Evolutionary conservation across 2,888 invertebrate genomes (phyloP), one percentile per base, ranked within the genome.

Genomic region (Hypomecis punctinalis): DNA sequence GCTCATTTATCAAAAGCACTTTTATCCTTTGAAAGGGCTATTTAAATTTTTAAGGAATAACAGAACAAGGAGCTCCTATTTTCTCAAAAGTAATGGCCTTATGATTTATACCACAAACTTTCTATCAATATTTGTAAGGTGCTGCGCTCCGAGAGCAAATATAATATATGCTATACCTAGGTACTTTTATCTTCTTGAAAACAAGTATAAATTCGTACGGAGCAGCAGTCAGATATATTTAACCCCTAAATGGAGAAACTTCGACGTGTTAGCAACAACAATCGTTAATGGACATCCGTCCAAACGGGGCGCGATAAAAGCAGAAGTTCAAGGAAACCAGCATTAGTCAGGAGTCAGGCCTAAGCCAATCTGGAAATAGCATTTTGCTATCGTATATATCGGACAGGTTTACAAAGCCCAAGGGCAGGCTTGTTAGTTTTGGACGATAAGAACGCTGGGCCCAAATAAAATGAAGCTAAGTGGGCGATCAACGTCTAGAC

Each of bases 211-310:
- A 23, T 23, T 23, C 23, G 23, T 23, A 23, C 23, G 23, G 3
- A 23, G 23, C 3, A 23, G 23, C 23, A 23, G 23, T 23, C 23
- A 23, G 23, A 23, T 23, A 23, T 23, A 35, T 48, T 35, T 35
- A 10, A 11, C 7, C 1, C 23, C 39, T 10, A 23, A 40, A 40
- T 37, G 23, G 5, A 52, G 76, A 74, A 76, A 77, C 81, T 80
- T 83, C 79, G 81, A 80, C 78, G 74, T 75, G 74, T 78, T 82
- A 57, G 77, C 80, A 83, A 79, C 75, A 85, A 83, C 84, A 83
- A 78, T 76, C 75, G 79, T 79, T 81, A 84, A 84, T 83, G 80
- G 80, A 81, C 76, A 84, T 85, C 84, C 84, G 82, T 66, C 74
- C 72, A 73, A 68, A 67, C 61, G 70, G 62, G 57, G 72, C 69